phyloP scores from a whole-genome alignment of 2,113 vertebrate genomes.

The Cyanistes caeruleus region DNA sequence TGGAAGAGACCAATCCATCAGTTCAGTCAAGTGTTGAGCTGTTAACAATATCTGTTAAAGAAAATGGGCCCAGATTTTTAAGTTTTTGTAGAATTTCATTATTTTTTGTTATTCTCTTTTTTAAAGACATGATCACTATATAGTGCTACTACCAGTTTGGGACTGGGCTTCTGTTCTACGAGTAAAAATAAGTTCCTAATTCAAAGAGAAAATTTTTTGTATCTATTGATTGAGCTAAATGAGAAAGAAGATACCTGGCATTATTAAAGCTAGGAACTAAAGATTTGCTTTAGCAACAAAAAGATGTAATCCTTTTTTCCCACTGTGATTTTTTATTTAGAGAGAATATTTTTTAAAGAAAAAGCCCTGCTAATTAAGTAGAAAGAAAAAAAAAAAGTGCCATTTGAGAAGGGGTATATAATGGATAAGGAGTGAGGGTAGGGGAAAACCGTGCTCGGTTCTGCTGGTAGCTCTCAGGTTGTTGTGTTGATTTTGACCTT shows the following conservation, averaged over 20 bases:
- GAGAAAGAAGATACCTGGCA: neutral
- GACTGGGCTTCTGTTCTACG: neutral
- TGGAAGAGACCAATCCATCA: neutral
- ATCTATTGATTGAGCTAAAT: neutral
- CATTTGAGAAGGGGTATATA: neutral
- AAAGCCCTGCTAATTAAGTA: neutral
- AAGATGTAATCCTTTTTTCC: neutral
- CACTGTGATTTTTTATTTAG: neutral
- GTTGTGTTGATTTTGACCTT: neutral
- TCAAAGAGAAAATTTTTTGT: neutral
- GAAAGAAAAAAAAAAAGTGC: neutral
- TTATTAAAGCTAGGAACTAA: neutral
- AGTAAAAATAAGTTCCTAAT: neutral
- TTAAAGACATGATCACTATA: neutral
- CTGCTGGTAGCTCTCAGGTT: neutral
- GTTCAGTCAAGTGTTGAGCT: neutral
- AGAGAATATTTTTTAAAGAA: neutral
- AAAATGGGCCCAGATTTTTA: neutral
- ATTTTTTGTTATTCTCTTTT: neutral
- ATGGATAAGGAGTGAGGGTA: neutral
- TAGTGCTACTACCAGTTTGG: neutral
- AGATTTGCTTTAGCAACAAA: neutral
- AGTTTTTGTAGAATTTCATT: neutral
- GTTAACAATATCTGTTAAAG: neutral
- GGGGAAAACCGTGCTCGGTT: accelerated